phyloP scores from a whole-genome alignment of 2,888 invertebrate species.

The Drosophila anomalata region DNA sequence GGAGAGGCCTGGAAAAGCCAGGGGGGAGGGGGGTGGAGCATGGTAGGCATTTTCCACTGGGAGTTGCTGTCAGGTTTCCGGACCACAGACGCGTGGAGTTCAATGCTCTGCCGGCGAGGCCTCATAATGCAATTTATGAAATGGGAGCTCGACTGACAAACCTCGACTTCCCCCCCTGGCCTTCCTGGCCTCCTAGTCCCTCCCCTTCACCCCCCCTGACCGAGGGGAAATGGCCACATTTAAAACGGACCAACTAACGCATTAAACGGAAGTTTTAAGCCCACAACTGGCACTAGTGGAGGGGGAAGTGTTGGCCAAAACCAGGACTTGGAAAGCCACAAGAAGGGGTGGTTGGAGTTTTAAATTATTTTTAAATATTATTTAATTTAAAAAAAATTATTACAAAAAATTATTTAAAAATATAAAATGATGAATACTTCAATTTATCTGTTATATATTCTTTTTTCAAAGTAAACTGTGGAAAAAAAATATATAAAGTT shows the following conservation, averaged over 20 bases:
- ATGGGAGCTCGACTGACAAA: slow-evolving; percentile 35
- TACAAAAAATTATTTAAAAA: too few relatives aligned
- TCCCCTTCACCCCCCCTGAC: neutral
- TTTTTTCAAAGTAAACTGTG: too few relatives aligned
- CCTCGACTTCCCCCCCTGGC: slow-evolving; percentile 11
- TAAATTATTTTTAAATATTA: too few relatives aligned
- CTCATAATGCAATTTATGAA: slow-evolving; percentile 67
- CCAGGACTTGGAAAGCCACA: too few relatives aligned
- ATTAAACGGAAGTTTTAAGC: slow-evolving; percentile 34
- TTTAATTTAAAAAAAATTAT: too few relatives aligned
- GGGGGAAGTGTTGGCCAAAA: neutral
- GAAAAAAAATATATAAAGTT: too few relatives aligned
- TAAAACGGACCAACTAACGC: slow-evolving; percentile 33
- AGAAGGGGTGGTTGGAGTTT: too few relatives aligned
- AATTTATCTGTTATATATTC: too few relatives aligned
- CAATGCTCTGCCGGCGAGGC: slow-evolving; percentile 46
- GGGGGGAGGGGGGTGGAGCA: neutral
- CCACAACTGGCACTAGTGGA: neutral
- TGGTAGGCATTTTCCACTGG: slow-evolving; percentile 17
- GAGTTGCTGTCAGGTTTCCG: slow-evolving; percentile 52
- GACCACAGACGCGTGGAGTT: slow-evolving; percentile 50
- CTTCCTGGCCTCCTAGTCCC: neutral
- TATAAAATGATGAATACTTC: too few relatives aligned
- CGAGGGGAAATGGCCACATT: slow-evolving; percentile 9
- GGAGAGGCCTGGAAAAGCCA: too few relatives aligned